Evolutionary conservation across 2,888 invertebrate species (phyloP), one percentile per base, ranked within the genome.

Genomic region (Xanthia togata): DNA sequence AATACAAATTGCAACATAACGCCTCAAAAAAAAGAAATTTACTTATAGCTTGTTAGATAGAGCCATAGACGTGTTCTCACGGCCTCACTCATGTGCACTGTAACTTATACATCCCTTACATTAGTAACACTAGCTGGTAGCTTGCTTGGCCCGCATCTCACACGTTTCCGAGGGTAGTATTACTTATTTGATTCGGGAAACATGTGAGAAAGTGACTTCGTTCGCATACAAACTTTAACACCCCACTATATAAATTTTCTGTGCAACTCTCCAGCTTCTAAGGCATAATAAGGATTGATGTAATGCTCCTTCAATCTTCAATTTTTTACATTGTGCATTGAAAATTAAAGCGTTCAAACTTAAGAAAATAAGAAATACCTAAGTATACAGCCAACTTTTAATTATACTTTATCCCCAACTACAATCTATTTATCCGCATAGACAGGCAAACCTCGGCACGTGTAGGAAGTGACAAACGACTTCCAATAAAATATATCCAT

Each of bases 401-500:
- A 50, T 50, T 50, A 50, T 9, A 50, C 3, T 50, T 50, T 23
- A 50, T 9, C 50, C 23, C 23, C 50, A 23, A 71, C n/a, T 47
- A 35, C 47, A 41, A 72, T 69, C 5, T 73, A 68, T 79, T 73
- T 78, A 75, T 77, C 23, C 20, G 41, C 12, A 68, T 47, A 31
- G 17, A 57, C 79, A 85, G 82, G 76, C 53, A 76, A 79, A 70
- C 73, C 70, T 69, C 82, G 89, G 86, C 92, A 90, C 91, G 90
- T 92, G 91, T 90, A 87, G 80, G 84, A 89, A 91, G 89, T 92
- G 92, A 92, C 92, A 93, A 94, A 92, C 92, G 91, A 92, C 90
- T 89, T 89, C 90, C 93, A 94, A 95, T 95, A 95, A 95, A 92
- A 94, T 94, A 94, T 90, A 92, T 90, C 90, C 91, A 78, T 91